Evolutionary conservation across 1,140 invertebrate genomes (phyloP), one percentile per base, ranked within the genome.

Genomic region (Eriosoma lanigerum): DNA sequence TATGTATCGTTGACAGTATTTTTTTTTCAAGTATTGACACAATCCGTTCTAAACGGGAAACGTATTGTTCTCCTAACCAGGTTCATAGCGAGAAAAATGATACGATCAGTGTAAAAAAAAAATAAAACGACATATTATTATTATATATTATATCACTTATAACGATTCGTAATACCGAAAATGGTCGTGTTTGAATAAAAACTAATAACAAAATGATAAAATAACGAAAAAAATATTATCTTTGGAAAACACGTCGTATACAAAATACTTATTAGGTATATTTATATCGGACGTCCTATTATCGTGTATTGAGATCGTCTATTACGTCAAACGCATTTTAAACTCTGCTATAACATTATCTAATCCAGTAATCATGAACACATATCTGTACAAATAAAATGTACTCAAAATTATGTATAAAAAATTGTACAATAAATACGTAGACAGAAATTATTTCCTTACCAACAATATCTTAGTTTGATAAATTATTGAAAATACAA

Each of bases 71-170:
- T 56, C 17, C n/a, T 44, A 50, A 32, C 21, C 68, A 44, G 75
- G n/a, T 48, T 62, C 56, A 62, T 78, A 78, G 75, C 19, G 75
- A 78, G 56, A 78, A 56, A 78, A 62, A 48, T 60, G 75, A 78
- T 78, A 78, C 75, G 24, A 78, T 78, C 75, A 56, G 75, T 78
- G 56, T 60, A 78, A 78, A 76, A 78, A 76, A 78, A 38, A 58
- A 75, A 54, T 0, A 26, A 2, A 58, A n/a, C 54, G 32, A 8
- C 8, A 38, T 38, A 38, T 38, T 38, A 38, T n/a, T 4, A 38
- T 38, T 38, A 38, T 38, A 4, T 38, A 38, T 19, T 78, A 62
- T 46, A 56, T 56, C 38, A 44, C 58, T 60, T 76, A 38, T 38
- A 24, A 78, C 75, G 44, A 78, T 78, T 78, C 15, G 21, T 46